Percentiles rank a stretch among this genome's conserved stretches.
These are phyloP conservation scores for Hydractinia symbiolongicarpus DNA, from an alignment of 30 jellyfish, hydroid and myxozoan species.

Conservation along the genomic window DNA sequence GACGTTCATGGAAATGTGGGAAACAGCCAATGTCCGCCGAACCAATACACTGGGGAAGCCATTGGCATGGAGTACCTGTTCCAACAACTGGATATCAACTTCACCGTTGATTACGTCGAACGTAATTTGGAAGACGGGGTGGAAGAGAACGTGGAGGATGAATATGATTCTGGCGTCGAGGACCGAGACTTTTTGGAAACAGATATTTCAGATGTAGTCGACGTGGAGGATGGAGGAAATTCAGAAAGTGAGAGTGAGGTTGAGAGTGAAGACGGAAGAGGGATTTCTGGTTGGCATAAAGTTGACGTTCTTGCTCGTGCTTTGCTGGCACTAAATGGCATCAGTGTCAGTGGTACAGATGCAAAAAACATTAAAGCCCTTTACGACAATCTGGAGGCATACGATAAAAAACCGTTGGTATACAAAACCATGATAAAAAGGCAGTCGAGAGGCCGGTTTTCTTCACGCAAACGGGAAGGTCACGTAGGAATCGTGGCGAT, in stretches of 20 bases:
- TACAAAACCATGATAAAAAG: conserved; percentile 1
- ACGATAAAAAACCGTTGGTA: neutral
- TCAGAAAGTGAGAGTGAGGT: too few relatives aligned
- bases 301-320: conserved; percentile 18
- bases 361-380: neutral
- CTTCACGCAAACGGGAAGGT: neutral
- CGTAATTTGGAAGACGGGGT: conserved; percentile 20
- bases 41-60: conserved; percentile 11
- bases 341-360: neutral
- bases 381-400: conserved; percentile 4
- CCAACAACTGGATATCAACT: neutral
- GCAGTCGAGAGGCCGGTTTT: conserved; percentile 13
- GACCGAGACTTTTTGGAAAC: neutral
- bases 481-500: conserved; percentile 7
- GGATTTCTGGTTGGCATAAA: conserved; percentile 30
- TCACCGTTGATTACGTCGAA: conserved; percentile 4
- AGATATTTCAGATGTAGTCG: neutral
- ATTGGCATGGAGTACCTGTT: conserved; percentile 35
- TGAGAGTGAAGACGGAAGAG: neutral
- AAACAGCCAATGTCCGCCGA: neutral
- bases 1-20: conserved; percentile 8
- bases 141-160: neutral
- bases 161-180: neutral
- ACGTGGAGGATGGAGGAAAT: too few relatives aligned
- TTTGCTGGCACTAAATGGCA: conserved; percentile 16